These are phyloP conservation scores for Drosophila meridionalis DNA, from an alignment of 2,888 invertebrate genomes.

Conservation along the genomic window DNA sequence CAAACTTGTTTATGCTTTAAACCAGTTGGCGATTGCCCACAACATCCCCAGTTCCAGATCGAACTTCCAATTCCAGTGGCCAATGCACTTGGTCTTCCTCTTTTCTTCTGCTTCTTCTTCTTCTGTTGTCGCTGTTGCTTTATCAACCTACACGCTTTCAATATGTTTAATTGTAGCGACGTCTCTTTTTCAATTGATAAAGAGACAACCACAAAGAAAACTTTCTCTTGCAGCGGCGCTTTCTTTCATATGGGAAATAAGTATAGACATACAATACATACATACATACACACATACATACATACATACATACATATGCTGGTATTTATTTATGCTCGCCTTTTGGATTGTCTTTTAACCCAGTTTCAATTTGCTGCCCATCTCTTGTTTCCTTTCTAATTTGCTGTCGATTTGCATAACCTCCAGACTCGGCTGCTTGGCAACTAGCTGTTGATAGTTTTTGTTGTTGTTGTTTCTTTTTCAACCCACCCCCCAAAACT, in stretches of 20 bases:
- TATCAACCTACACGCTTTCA: slow-evolving; percentile 36
- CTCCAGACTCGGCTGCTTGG: slow-evolving; percentile 38
- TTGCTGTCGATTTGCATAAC: slow-evolving; percentile 68
- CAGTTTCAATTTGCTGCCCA: slow-evolving; percentile 57
- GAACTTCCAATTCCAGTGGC: slow-evolving; percentile 12
- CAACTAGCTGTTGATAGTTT: slow-evolving; percentile 29
- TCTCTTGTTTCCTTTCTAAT: slow-evolving; percentile 70
- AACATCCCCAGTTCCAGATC: not conserved
- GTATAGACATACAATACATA: not conserved
- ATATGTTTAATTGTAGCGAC: slow-evolving; percentile 61
- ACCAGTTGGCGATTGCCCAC: slow-evolving; percentile 57
- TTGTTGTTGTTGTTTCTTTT: not conserved
- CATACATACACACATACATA: too few species aligned
- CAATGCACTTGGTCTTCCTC: slow-evolving; percentile 20
- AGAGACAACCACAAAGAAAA: slow-evolving; percentile 36
- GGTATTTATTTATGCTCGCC: slow-evolving; percentile 1
- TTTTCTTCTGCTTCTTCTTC: not conserved
- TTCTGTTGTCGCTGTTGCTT: not conserved
- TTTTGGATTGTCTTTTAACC: slow-evolving; percentile 50
- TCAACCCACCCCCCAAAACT: slow-evolving; percentile 44
- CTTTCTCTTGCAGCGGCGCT: slow-evolving; percentile 61
- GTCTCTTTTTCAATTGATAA: slow-evolving; percentile 63
- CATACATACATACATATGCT: not conserved
- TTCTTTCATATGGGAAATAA: slow-evolving; percentile 43
- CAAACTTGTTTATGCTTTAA: slow-evolving; percentile 63